Evolutionary conservation across 1,140 invertebrate genomes (phyloP).

Genomic region (Mactra quadrangularis): DNA sequence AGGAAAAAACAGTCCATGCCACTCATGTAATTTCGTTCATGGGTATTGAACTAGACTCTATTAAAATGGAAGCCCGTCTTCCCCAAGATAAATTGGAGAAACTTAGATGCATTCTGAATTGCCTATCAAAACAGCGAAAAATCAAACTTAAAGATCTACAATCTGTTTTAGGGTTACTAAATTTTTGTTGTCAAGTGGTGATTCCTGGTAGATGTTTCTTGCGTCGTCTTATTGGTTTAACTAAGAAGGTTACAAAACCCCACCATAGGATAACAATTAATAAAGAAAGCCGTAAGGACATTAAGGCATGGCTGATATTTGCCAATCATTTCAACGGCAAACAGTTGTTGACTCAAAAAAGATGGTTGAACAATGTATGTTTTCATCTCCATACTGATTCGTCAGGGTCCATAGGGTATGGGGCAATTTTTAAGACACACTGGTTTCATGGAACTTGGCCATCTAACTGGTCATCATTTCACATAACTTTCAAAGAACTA

Average conservation of each 20-base stretch:
- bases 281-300: slow-evolving; percentile 27
- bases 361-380: slow-evolving; percentile 17
- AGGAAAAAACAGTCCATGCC: neutral
- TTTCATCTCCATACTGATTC: slow-evolving; percentile 38
- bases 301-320: slow-evolving; percentile 30
- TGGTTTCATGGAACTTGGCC: slow-evolving; percentile 13
- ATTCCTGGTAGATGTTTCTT: slow-evolving; percentile 49
- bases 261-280: slow-evolving; percentile 46
- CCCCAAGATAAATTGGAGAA: slow-evolving; percentile 41
- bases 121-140: neutral
- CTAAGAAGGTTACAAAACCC: slow-evolving; percentile 17
- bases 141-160: slow-evolving; percentile 39
- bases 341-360: slow-evolving; percentile 14
- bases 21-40: slow-evolving; percentile 13
- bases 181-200: slow-evolving; percentile 51
- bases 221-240: slow-evolving; percentile 42
- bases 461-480: neutral
- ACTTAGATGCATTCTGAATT: too few relatives aligned
- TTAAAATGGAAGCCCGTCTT: slow-evolving; percentile 38
- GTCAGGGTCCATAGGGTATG: neutral
- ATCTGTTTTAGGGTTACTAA: slow-evolving; percentile 43
- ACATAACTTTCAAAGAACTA: slow-evolving; percentile 42
- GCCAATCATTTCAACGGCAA: slow-evolving; percentile 50
- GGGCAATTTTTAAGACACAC: neutral
- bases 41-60: slow-evolving; percentile 54